Evolutionary conservation across 2,113 vertebrate species (phyloP).

Genomic region (Pygoscelis antarcticus): DNA sequence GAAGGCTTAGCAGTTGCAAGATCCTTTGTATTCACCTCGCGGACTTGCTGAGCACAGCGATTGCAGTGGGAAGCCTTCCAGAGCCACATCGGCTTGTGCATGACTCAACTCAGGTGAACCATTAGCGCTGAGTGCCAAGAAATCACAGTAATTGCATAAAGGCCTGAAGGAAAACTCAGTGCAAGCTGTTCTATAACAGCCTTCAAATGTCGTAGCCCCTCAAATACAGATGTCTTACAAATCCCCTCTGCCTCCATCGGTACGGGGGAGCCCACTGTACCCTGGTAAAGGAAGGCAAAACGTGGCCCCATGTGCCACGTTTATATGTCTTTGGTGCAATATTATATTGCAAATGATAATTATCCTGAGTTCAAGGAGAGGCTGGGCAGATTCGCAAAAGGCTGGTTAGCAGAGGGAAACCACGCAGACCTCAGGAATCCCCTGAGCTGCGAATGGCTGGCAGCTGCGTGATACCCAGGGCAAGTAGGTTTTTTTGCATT

Average conservation of each 20-base stretch:
- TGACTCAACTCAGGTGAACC: conserved; percentile 55
- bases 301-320: fast-evolving
- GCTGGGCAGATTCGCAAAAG: not conserved
- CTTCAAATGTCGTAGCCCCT: not conserved
- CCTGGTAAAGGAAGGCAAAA: not conserved
- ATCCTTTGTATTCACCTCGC: not conserved
- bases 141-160: not conserved
- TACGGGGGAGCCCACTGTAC: fast-evolving
- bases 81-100: not conserved
- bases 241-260: not conserved
- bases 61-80: not conserved
- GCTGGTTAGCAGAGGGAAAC: not conserved
- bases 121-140: not conserved
- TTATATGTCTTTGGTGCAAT: not conserved
- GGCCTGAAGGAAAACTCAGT: not conserved
- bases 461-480: not conserved
- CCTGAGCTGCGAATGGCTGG: not conserved
- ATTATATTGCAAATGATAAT: not conserved
- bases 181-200: not conserved
- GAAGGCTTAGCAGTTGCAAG: conserved; percentile 10
- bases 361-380: not conserved
- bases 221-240: not conserved
- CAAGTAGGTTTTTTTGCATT: not conserved
- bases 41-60: not conserved
- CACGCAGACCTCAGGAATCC: not conserved